Percentiles rank a stretch among this genome's conserved stretches.
Conservation (phyloP, 2,888 invertebrate species). For the Trachelus tabidus region DNA sequence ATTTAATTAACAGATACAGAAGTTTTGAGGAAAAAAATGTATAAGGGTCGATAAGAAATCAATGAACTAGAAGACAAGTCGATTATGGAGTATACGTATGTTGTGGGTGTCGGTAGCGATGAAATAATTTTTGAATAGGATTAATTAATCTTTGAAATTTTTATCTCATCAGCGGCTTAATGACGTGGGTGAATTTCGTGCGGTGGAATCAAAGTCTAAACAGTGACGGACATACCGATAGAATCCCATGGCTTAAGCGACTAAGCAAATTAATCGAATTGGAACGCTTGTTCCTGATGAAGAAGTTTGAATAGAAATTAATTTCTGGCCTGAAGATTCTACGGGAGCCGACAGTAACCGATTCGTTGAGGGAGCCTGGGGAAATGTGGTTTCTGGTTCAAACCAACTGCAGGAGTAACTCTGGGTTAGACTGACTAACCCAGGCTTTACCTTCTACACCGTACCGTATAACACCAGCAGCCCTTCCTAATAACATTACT, state of each 20-base stretch:
- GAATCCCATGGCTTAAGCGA: not conserved
- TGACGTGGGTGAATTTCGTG: not conserved
- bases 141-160: not conserved
- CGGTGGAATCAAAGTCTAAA: not conserved
- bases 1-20: not conserved
- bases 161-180: not conserved
- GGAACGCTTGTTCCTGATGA: not conserved
- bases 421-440: constrained; percentile 24
- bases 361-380: constrained; percentile 36
- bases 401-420: constrained; percentile 22
- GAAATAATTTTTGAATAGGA: not conserved
- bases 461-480: not conserved
- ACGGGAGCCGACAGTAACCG: constrained; percentile 34
- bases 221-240: not conserved
- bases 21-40: not conserved
- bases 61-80: not conserved
- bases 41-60: not conserved
- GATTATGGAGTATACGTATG: not conserved
- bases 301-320: constrained; percentile 37
- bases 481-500: constrained; percentile 11
- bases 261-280: not conserved
- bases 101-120: not conserved
- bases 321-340: constrained; percentile 28
- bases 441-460: constrained; percentile 17
- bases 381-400: constrained; percentile 35